These are phyloP conservation scores for Coenonympha glycerion DNA, from an alignment of 2,888 invertebrate genomes.

Conservation along the genomic window DNA sequence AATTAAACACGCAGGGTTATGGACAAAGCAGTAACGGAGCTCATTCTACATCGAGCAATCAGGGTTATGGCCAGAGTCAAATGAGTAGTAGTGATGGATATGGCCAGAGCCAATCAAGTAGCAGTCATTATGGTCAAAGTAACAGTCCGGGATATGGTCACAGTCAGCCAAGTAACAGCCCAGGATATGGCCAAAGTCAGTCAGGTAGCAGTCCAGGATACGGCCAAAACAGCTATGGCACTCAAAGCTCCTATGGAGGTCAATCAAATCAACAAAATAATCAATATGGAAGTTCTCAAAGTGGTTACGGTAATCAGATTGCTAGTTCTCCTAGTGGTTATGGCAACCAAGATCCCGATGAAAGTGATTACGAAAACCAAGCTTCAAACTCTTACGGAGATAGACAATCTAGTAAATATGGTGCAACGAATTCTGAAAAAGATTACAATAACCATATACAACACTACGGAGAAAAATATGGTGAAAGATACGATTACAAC, in stretches of 20 bases:
- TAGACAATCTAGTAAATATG: conserved; percentile 8
- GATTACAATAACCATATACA: conserved; percentile 6
- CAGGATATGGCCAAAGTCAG: conserved; percentile 13
- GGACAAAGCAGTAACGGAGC: conserved; percentile 11
- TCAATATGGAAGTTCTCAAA: conserved; percentile 8
- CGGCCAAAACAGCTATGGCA: conserved; percentile 8
- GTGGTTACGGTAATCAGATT: conserved; percentile 7
- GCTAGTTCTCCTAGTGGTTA: conserved; percentile 7
- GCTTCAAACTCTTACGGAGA: neutral
- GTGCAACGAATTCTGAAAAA: conserved; percentile 6
- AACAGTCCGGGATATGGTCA: no score
- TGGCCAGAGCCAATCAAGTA: conserved; percentile 10
- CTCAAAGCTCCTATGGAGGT: conserved; percentile 17
- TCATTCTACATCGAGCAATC: conserved; percentile 10
- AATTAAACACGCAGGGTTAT: conserved; percentile 1
- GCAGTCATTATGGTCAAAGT: conserved; percentile 2
- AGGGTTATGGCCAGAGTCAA: conserved; percentile 1
- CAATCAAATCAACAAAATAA: conserved; percentile 10
- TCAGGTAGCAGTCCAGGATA: conserved; percentile 9
- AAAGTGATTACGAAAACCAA: conserved; percentile 18
- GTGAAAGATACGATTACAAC: conserved; percentile 12
- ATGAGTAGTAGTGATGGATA: conserved; percentile 6
- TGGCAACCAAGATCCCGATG: conserved; percentile 2
- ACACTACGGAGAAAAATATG: conserved; percentile 6
- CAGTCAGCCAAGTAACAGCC: neutral